phyloP scores from a whole-genome alignment of 1,140 invertebrate species.

The Neodiprion pinetum region DNA sequence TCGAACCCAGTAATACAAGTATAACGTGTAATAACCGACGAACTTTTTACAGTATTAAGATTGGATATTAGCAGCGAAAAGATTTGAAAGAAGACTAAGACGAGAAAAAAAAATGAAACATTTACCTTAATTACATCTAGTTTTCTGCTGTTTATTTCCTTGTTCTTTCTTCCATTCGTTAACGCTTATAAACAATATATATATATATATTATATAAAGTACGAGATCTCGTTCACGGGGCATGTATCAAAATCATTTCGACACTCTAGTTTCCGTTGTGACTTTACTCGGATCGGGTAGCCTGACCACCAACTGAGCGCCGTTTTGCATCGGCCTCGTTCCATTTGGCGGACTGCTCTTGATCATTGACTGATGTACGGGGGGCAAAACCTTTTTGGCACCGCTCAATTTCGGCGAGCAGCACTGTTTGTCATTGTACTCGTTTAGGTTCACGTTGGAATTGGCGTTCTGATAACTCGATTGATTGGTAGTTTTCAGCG shows the following conservation, averaged over 20 bases:
- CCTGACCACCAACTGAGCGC: slow-evolving; percentile 52
- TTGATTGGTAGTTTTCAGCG: slow-evolving; percentile 24
- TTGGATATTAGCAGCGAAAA: too few species aligned
- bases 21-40: too few species aligned
- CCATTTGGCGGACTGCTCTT: slow-evolving; percentile 31
- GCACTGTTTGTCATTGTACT: slow-evolving; percentile 49
- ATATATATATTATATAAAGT: background rate
- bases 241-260: slow-evolving; percentile 36
- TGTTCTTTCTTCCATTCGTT: too few species aligned
- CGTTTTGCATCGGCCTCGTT: slow-evolving; percentile 47
- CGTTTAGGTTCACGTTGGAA: slow-evolving; percentile 39
- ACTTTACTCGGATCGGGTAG: slow-evolving; percentile 53
- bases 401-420: slow-evolving; percentile 53
- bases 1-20: too few species aligned
- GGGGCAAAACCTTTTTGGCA: slow-evolving; percentile 49
- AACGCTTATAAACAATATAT: too few species aligned
- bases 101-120: too few species aligned
- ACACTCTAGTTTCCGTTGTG: slow-evolving; percentile 49
- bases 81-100: too few species aligned
- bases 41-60: too few species aligned
- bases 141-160: too few species aligned
- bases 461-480: slow-evolving; percentile 31
- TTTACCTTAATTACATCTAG: too few species aligned
- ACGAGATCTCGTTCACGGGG: background rate
- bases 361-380: slow-evolving; percentile 25